Base-by-base conservation (phyloP, 2,888 invertebrate genomes). In the Stenolophus ochropezus region DNA sequence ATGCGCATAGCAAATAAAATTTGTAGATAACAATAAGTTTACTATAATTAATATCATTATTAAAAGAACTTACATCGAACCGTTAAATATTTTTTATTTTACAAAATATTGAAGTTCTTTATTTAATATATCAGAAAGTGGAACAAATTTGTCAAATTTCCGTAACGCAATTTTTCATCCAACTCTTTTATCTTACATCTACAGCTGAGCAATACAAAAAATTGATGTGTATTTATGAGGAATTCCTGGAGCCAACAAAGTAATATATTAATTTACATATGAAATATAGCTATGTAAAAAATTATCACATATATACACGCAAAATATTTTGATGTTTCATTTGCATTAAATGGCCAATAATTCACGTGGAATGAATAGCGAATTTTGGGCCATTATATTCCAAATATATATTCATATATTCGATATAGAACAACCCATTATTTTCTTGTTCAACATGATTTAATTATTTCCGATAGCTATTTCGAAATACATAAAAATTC, bases 221-320 rank as follows among this genome's bases (percentile, higher is more conserved):
- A 8, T 18, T 56, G 56, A 56, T 56, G 56, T 21, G 11, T 53
- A 53, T 53, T 53, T 53, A 53, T 56, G 21, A 56, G 20, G 11
- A 11, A 56, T 20, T 20, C 53, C 53, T 53, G 21, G 11, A 42
- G 33, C 56, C 56, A 56, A 56, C 56, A 56, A 6, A 11, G 56
- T 20, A 56, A 56, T 56, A 6, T 56, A 56, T 56, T 56, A 56
- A 56, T 56, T 56, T 56, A 56, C 56, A 56, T 56, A 56, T 56
- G 56, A 56, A 56, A 56, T 56, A 56, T 56, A 0, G 56, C 21
- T 56, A 11, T 1, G 20, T 56, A 56, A 56, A 56, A 56, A 56
- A 56, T 56, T 56, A 56, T 56, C 56, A 11, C 56, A 20, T 18
- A 21, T 4, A 56, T 3, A 6, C 56, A 56, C 56, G 56, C 56